Evolutionary conservation across 2,113 vertebrate species (phyloP).

Genomic region (Morone chrysops): DNA sequence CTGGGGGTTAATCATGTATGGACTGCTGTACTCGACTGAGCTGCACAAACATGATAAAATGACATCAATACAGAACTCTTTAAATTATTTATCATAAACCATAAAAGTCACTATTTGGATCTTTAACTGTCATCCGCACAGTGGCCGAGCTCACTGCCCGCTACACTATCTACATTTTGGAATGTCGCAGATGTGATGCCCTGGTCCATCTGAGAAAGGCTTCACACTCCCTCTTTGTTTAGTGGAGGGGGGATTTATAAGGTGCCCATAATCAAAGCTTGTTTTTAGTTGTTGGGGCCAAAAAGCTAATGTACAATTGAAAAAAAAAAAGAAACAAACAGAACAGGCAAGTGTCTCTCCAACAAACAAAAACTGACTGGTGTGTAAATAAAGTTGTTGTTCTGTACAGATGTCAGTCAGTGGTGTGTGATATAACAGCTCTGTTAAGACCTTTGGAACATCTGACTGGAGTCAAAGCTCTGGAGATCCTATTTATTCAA

Average conservation of each 20-base stretch:
- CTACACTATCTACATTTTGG: conserved; percentile 38
- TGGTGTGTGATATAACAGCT: neutral
- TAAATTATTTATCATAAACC: conserved; percentile 43
- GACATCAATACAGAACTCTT: conserved; percentile 39
- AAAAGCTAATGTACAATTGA: neutral
- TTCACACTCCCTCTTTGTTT: neutral
- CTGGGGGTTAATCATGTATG: neutral
- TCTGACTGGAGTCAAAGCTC: conserved; percentile 10
- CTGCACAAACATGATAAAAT: conserved; percentile 46
- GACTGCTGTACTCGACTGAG: conserved; percentile 10
- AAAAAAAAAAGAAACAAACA: neutral
- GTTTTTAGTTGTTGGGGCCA: neutral
- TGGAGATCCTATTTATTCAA: conserved; percentile 28
- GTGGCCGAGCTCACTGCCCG: neutral
- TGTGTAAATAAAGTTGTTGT: conserved; percentile 41
- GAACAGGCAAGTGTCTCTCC: neutral
- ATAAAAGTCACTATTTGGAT: conserved; percentile 23
- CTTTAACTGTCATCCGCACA: conserved; percentile 1
- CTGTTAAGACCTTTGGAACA: conserved; percentile 1
- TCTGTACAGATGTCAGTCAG: conserved; percentile 50
- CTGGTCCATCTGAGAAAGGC: neutral
- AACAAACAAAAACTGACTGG: conserved; percentile 24
- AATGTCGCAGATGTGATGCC: conserved; percentile 62
- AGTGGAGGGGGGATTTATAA: neutral
- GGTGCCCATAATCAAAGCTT: conserved; percentile 4